Base-by-base conservation (phyloP, 2,797 vertebrate genomes). In the Microctenopoma steveboyesi region DNA sequence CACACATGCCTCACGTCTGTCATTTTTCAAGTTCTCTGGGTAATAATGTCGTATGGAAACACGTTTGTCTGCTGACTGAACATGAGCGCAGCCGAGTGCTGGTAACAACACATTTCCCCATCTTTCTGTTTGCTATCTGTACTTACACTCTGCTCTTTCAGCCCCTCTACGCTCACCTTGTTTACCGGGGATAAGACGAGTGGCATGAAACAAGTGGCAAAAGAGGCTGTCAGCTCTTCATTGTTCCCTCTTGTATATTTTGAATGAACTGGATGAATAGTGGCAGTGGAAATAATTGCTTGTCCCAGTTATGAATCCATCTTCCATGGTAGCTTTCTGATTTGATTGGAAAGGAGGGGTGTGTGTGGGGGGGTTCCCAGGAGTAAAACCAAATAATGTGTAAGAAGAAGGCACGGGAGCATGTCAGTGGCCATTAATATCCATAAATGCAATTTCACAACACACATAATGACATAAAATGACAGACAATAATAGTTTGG, bases 241-340 rank as follows among this genome's bases (percentile, higher is more conserved):
- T 72, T 74, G 75, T 77, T 69, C 67, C 0, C 0, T 42, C 69
- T 30, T 0, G 15, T 50, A 60, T 59, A 78, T 89, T 81, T 84
- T 12, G n/a, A 50, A 58, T 71, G 78, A 82, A 86, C 85, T 84
- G 45, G n/a, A 46, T 46, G 45, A 46, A 82, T 58, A 70, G 69
- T 49, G 57, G 66, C 59, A 46, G 72, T 76, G 79, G 76, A 82
- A 84, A 89, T 90, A 89, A 92, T 87, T 85, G 76, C 86, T 76
- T 74, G 79, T 83, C 78, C 77, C 82, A 87, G 87, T 89, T 90
- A 88, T 78, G 85, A 89, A 82, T 85, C 86, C 86, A 85, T 91
- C 87, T 83, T 83, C 79, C n/a, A 25, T 3, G 22, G 49, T 68
- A 59, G 73, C 73, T 86, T 79, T 84, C 64, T 58, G 73, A 77